Conservation (phyloP, 2,888 invertebrate genomes). For the Thymelicus acteon region DNA sequence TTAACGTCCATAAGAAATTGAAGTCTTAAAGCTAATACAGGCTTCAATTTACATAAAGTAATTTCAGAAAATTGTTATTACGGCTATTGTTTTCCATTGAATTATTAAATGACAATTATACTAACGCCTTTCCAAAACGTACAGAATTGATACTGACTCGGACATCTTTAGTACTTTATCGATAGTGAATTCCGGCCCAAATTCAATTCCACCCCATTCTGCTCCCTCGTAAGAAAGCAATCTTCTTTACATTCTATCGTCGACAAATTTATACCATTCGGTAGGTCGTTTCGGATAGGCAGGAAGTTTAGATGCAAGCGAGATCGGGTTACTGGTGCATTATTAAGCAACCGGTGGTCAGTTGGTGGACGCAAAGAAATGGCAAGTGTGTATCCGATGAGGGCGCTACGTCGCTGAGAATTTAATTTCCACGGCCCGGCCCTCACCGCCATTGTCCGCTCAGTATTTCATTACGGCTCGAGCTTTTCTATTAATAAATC, state of each 20-base stretch:
- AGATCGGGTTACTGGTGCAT: constrained; percentile 47
- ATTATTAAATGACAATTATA: background rate
- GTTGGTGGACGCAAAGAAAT: constrained; percentile 66
- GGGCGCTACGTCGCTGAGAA: constrained; percentile 71
- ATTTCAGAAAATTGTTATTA: background rate
- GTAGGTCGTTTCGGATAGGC: constrained; percentile 72
- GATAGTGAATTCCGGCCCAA: constrained; percentile 76
- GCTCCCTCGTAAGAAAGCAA: constrained; percentile 78
- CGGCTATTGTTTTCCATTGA: background rate
- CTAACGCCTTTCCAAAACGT: background rate
- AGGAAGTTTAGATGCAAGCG: constrained; percentile 49
- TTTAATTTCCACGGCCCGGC: constrained; percentile 81
- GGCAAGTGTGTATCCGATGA: constrained; percentile 65
- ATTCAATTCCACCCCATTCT: constrained; percentile 81
- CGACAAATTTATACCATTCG: constrained; percentile 82
- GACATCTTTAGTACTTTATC: constrained; percentile 29
- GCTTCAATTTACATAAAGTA: background rate
- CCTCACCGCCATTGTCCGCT: constrained; percentile 81
- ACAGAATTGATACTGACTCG: background rate
- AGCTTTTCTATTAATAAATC: constrained; percentile 86
- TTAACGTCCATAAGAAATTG: constrained; percentile 5
- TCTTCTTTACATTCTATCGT: constrained; percentile 82
- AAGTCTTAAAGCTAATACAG: background rate
- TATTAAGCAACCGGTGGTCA: constrained; percentile 66
- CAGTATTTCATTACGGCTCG: constrained; percentile 84